Percentiles rank a stretch among this genome's conserved stretches.
Evolutionary conservation across 2,888 invertebrate genomes (phyloP).

Genomic region (Trichogramma evanescens): DNA sequence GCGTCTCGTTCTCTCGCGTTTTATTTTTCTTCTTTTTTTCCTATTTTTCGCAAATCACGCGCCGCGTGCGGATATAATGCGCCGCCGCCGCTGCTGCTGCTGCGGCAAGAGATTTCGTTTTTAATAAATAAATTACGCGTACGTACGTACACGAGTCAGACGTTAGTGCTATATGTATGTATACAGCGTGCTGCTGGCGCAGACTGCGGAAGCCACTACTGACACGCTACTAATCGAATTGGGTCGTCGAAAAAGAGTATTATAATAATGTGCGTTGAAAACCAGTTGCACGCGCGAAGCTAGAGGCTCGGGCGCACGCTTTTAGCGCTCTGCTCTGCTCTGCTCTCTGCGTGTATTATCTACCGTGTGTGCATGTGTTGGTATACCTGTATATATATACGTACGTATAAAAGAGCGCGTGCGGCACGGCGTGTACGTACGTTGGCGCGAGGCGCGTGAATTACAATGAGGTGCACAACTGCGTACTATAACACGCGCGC

Average conservation of each 20-base stretch:
- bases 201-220: background rate
- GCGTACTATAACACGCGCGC: too few relatives aligned
- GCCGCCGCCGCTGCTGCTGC: background rate
- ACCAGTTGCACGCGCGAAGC: background rate
- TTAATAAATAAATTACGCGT: too few relatives aligned
- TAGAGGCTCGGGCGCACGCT: background rate
- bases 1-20: background rate
- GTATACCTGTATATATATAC: background rate
- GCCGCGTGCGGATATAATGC: background rate
- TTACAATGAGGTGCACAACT: too few relatives aligned
- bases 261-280: background rate
- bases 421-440: too few relatives aligned
- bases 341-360: background rate
- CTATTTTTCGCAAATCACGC: conserved; percentile 9
- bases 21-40: background rate
- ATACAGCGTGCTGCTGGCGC: background rate
- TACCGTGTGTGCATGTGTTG: conserved; percentile 2
- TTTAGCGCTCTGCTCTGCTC: background rate
- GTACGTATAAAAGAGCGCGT: too few relatives aligned
- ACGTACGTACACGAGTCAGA: too few relatives aligned
- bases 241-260: background rate
- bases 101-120: too few relatives aligned
- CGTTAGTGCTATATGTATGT: too few relatives aligned
- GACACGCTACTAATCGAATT: background rate
- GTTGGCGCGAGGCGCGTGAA: too few relatives aligned